phyloP scores from a whole-genome alignment of 2,113 vertebrate species.

The Scomber colias region DNA sequence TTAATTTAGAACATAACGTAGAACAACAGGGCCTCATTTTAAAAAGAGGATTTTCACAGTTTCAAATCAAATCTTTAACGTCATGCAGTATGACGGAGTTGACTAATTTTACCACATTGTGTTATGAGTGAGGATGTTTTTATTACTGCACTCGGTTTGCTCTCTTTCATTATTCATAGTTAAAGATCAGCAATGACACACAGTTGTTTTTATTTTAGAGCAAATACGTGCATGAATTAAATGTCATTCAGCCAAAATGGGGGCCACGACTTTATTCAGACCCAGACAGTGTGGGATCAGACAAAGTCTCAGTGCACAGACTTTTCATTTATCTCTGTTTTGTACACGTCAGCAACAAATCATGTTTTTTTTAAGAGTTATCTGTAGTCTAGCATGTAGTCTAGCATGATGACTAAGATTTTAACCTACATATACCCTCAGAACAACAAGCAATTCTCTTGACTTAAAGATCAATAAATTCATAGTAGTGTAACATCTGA shows the following conservation, averaged over 20 bases:
- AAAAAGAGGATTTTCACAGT: not conserved
- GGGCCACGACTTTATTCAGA: not conserved
- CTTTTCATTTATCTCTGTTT: conserved; percentile 5
- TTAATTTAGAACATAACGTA: conserved; percentile 64
- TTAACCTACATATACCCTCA: too few species aligned
- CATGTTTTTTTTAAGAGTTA: too few species aligned
- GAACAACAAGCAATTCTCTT: too few species aligned
- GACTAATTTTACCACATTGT: not conserved
- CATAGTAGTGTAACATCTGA: not conserved
- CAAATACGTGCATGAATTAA: conserved; percentile 3
- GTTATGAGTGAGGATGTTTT: not conserved
- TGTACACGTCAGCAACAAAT: not conserved
- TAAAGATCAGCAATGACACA: not conserved
- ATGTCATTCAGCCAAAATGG: conserved; percentile 29
- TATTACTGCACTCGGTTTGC: not conserved
- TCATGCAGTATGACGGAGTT: not conserved
- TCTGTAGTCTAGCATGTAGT: not conserved
- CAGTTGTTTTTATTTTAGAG: conserved; percentile 5
- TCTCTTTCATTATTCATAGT: not conserved
- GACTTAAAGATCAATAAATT: not conserved
- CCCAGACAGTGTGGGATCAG: conserved; percentile 66
- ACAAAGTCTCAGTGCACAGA: conserved; percentile 25
- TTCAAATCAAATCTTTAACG: not conserved
- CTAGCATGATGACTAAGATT: not conserved
- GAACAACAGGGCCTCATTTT: conserved; percentile 23